Base-by-base conservation (phyloP, 2,113 vertebrate genomes). In the Sceloporus undulatus region DNA sequence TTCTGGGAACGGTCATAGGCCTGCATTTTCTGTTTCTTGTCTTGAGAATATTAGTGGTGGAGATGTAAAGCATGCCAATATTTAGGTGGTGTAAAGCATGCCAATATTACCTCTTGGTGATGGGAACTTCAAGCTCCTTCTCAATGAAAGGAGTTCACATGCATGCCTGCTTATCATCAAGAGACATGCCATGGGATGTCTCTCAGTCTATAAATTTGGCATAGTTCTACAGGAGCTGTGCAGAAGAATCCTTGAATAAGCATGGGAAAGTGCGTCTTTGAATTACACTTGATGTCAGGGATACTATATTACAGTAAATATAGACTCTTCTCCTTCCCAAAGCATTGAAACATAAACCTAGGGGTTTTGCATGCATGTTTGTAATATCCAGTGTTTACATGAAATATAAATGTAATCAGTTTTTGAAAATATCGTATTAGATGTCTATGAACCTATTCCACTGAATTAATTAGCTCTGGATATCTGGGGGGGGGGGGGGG, bases 361-460 rank as follows among this genome's bases (percentile, higher is more conserved):
- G 38, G 11, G 13, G 14, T 23, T 82, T 48, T 68, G 38, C 40
- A 48, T 48, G 25, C 34, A 68, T 48, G 14, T 65, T 82, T 82
- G 62, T 68, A 68, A 42, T 27, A 40, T 9, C 62, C 80, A 68
- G 42, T 66, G 66, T 68, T 82, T 82, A 42, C 25, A 42, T 48
- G 80, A 82, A n/a, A 3, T 25, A 40, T 68, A 82, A 82, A 42
- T 48, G 62, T 23, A 25, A 66, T 19, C 59, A 40, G 9, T 82
- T 82, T 82, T 21, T 82, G 59, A 25, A 40, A 66, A 38, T 18
- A 38, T 82, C 65, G 19, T 82, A 19, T 82, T 82, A 82, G 59
- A 40, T 82, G 59, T 21, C 34, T 9, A 66, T 40, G 19, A 66
- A 19, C 23, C 23, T 34, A 66, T 66, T 21, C 65, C 18, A 21